Conservation (phyloP, 1,140 invertebrate genomes). For the Drosophila ironensis region DNA sequence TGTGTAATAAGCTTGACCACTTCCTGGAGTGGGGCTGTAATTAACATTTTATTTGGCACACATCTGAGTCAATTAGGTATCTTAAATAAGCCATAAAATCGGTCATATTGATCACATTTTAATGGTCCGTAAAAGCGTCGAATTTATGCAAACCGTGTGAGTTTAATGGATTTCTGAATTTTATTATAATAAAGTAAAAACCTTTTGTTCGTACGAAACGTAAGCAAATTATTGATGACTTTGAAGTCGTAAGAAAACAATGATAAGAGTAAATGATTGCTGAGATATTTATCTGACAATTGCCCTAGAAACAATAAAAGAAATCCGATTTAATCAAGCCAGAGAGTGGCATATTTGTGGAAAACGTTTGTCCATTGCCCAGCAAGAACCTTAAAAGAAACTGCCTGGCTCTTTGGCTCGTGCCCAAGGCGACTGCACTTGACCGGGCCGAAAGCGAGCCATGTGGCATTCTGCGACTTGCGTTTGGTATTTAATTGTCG, state of each 20-base stretch:
- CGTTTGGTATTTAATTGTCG: slow-evolving; percentile 54
- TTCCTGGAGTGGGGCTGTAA: background rate
- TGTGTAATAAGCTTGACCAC: background rate
- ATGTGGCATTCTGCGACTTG: slow-evolving; percentile 53
- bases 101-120: background rate
- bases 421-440: slow-evolving; percentile 55
- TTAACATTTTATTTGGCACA: background rate
- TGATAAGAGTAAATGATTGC: too few species aligned
- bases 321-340: background rate
- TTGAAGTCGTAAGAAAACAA: too few species aligned
- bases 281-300: too few species aligned
- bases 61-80: background rate
- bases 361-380: slow-evolving; percentile 5
- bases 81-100: background rate
- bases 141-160: too few species aligned
- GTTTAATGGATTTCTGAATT: too few species aligned
- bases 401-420: slow-evolving; percentile 26
- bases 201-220: too few species aligned
- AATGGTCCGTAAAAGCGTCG: too few species aligned
- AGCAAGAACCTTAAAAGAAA: slow-evolving; percentile 53
- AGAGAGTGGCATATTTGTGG: slow-evolving; percentile 2
- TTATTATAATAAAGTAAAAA: too few species aligned
- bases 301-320: background rate
- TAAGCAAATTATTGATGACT: too few species aligned
- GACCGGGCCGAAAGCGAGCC: slow-evolving; percentile 39